A percentile compares a stretch with the other conserved stretches of the same genome.
Conservation (phyloP, 2,888 invertebrate genomes). For the Nezara viridula region DNA sequence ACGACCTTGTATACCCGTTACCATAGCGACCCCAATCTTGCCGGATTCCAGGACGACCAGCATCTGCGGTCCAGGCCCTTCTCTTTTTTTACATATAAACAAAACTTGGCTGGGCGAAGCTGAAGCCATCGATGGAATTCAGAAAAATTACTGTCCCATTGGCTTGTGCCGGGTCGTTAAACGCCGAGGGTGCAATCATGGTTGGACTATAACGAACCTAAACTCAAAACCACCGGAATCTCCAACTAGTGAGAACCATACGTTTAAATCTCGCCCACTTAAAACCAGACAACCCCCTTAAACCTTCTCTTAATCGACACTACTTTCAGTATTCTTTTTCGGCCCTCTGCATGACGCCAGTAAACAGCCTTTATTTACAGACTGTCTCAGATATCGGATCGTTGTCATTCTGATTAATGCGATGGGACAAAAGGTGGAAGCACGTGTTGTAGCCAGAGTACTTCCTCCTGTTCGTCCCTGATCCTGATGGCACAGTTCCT, state of each 20-base stretch:
- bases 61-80: slow-evolving; percentile 36
- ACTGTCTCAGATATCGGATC: neutral
- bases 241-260: neutral
- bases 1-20: slow-evolving; percentile 56
- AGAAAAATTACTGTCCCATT: neutral
- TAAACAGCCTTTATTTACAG: neutral
- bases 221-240: neutral
- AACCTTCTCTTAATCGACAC: neutral
- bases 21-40: slow-evolving; percentile 55
- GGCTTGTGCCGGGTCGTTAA: neutral
- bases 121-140: neutral
- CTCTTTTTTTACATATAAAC: slow-evolving; percentile 44
- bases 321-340: neutral
- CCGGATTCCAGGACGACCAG: slow-evolving; percentile 52
- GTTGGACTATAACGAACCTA: neutral
- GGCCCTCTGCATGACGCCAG: neutral
- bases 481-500: slow-evolving; percentile 49
- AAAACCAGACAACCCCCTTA: neutral
- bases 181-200: neutral
- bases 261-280: neutral
- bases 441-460: slow-evolving; percentile 14
- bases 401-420: neutral
- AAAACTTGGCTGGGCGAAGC: neutral
- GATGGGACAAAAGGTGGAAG: neutral
- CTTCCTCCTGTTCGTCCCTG: slow-evolving; percentile 43